These are phyloP conservation scores for Plebejus anna DNA, from an alignment of 2,888 invertebrate species.

Conservation along the genomic window DNA sequence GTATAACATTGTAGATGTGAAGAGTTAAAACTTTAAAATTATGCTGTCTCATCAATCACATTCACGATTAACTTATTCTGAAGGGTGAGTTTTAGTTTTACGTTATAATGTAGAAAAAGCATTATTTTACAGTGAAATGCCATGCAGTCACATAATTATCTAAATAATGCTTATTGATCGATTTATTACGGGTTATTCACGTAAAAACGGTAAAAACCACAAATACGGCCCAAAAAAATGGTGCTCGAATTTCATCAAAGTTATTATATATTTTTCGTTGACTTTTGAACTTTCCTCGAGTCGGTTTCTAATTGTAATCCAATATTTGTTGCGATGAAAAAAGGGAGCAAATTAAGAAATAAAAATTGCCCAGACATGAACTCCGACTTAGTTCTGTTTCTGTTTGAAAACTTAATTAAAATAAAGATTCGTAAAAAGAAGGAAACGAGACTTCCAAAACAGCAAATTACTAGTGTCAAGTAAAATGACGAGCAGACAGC, in stretches of 20 bases:
- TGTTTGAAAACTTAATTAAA: slow-evolving; percentile 1
- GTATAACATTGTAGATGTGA: too few relatives aligned
- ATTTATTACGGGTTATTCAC: too few relatives aligned
- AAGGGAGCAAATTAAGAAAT: neutral
- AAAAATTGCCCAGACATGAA: neutral
- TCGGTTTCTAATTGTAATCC: slow-evolving; percentile 7
- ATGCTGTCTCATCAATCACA: too few relatives aligned
- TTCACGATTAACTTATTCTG: too few relatives aligned
- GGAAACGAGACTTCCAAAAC: slow-evolving; percentile 4
- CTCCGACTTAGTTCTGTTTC: neutral
- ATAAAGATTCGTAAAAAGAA: neutral
- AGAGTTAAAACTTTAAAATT: too few relatives aligned
- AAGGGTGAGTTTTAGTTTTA: too few relatives aligned
- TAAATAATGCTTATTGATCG: neutral
- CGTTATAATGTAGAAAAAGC: too few relatives aligned
- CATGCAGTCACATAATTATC: neutral
- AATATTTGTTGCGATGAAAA: slow-evolving; percentile 7
- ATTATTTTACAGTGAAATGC: too few relatives aligned
- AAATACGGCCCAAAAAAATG: neutral
- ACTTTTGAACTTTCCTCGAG: neutral
- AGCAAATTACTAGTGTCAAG: slow-evolving; percentile 17
- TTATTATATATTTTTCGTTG: neutral
- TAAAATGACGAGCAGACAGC: slow-evolving; percentile 17
- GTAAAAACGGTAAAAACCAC: neutral
- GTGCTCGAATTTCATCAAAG: neutral